Conservation (phyloP, 92 coral and sea anemone genomes). For the Parazoanthus atlanticus region DNA sequence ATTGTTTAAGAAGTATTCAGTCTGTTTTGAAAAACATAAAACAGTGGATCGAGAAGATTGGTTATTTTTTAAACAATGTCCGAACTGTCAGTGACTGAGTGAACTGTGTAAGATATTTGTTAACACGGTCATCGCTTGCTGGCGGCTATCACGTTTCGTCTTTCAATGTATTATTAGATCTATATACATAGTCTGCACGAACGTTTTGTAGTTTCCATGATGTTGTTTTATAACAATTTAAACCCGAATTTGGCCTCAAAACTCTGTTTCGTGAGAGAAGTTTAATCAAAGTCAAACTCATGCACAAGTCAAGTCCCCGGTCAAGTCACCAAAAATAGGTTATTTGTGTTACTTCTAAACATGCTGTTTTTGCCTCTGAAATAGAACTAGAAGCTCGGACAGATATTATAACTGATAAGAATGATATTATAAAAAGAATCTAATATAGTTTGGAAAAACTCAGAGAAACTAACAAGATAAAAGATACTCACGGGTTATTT, state of each 20-base stretch:
- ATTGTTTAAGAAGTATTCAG: background rate
- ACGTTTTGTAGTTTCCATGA: background rate
- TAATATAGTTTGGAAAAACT: background rate
- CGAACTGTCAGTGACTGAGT: background rate
- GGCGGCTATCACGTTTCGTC: background rate
- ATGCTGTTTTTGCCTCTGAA: background rate
- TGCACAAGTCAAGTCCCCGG: too few relatives aligned
- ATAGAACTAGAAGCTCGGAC: background rate
- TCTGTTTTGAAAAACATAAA: background rate
- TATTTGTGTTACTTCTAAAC: background rate
- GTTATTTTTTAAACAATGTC: background rate
- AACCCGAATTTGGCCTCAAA: background rate
- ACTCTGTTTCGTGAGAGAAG: background rate
- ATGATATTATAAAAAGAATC: background rate
- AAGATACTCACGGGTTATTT: background rate
- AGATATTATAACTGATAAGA: background rate
- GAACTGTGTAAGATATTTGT: background rate
- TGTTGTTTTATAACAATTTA: too few relatives aligned
- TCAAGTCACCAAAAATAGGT: background rate
- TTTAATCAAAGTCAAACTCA: too few relatives aligned
- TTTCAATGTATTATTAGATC: too few relatives aligned
- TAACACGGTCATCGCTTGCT: background rate
- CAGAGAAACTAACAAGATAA: too few relatives aligned
- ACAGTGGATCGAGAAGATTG: background rate
- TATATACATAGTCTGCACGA: background rate